Base-by-base conservation (phyloP, 1,140 invertebrate genomes). In the Octopus bimaculoides region DNA sequence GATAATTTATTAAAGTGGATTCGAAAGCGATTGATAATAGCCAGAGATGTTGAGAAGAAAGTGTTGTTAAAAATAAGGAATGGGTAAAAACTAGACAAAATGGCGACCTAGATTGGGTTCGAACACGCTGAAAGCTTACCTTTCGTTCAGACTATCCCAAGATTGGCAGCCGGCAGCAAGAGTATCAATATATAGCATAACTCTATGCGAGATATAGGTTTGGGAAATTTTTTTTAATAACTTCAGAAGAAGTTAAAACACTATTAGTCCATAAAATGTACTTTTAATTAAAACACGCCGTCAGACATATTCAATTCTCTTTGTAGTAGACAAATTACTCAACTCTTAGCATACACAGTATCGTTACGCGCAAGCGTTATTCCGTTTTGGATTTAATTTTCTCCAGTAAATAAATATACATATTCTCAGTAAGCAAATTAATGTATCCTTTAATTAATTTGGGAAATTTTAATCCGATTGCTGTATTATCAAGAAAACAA, bases 131-230 rank as follows among this genome's bases (percentile, higher is more conserved):
- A 74, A 61, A 52, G 73, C 73, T 75, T 75, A 75, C 74, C 74
- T 75, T 75, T 75, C 74, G 74, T 75, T 75, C 26, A 41, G 74
- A 75, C 74, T 75, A 75, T 75, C 52, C 74, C 74, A 75, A 75
- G 26, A 75, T 53, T 52, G 74, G 26, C 74, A 75, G 52, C 52
- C 74, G 41, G 8, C 74, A 20, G 73, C 73, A 52, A 52, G 74
- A 75, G 8, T 75, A 75, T 75, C 74, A 75, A 17, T 75, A 52
- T 75, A 41, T 75, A 75, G 74, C 74, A 75, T 75, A 20, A 52
- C 74, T 75, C 74, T 75, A 41, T 52, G 74, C 74, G 52, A 41
- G 52, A 75, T 17, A 9, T 52, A 75, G 52, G 26, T 52, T 75
- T 17, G 26, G 52, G 73, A 9, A 75, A 2, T n/a, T 52, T 75